Evolutionary conservation across 2,113 vertebrate species (phyloP).

Genomic region (Bombycilla garrulus): DNA sequence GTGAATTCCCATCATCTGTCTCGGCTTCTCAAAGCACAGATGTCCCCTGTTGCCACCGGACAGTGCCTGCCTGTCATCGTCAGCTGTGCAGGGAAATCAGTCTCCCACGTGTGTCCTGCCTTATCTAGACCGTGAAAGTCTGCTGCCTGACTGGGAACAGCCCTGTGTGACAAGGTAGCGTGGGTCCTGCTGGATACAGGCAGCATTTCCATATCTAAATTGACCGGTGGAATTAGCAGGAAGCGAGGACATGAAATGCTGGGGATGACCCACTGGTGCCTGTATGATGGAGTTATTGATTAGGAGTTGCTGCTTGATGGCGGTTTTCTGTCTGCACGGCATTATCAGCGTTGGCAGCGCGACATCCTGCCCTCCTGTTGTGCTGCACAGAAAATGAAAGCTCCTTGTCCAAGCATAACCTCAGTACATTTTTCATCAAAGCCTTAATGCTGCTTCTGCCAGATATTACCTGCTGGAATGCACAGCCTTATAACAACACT

Average conservation of each 20-base stretch:
- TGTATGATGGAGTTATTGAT: neutral
- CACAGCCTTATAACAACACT: neutral
- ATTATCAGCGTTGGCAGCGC: neutral
- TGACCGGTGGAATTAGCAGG: neutral
- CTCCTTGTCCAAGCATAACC: neutral
- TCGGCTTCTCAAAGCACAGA: neutral
- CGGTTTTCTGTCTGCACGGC: neutral
- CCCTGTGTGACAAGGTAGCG: fast-evolving
- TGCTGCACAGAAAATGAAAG: neutral
- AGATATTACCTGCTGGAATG: neutral
- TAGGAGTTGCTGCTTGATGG: neutral
- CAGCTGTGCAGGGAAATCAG: neutral
- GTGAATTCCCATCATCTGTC: neutral
- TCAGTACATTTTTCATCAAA: neutral
- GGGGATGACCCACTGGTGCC: neutral
- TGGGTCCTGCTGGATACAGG: neutral
- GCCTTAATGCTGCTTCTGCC: neutral
- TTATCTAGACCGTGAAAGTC: neutral
- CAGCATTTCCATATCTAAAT: neutral
- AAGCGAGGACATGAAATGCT: neutral
- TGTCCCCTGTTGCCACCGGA: neutral
- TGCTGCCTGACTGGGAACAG: neutral
- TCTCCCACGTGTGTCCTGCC: neutral
- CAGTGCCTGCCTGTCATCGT: neutral
- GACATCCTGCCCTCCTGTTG: neutral